Base-by-base conservation (phyloP, 2,888 invertebrate species). In the Rhorus exstirpatorius region DNA sequence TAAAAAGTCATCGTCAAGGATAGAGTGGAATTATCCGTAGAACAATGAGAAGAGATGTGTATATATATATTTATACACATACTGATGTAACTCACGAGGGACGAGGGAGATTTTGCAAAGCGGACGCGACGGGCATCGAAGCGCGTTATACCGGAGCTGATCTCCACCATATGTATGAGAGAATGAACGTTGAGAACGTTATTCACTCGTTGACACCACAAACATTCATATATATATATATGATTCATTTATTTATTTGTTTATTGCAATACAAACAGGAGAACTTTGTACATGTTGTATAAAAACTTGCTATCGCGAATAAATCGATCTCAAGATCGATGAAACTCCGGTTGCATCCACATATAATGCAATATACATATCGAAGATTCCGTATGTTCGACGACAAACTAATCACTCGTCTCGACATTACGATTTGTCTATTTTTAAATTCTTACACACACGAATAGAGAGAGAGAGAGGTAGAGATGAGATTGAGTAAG, bases 321-420 rank as follows among this genome's bases (percentile, higher is more conserved):
- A 78, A 83, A 84, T 84, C 83, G 79, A 82, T 79, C 63, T 46
- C 38, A 60, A 79, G 79, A 78, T 78, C 78, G 81, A 74, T 81
- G 78, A 68, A 74, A 74, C 78, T 74, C 44, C 58, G 70, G 19
- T 65, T 76, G 51, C 65, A 44, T 76, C 31, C 71, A 46, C 49
- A 35, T 67, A 51, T 49, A 26, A 55, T 72, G 44, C 55, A 72
- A 49, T 53, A 49, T 38, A 49, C 51, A 61, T 53, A 60, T 19
- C n/a, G 14, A 8, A 31, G 26, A 71, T 19, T 51, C 10, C 21
- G 49, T n/a, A 31, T 24, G n/a, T 21, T 72, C 72, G 61, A 51
- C 49, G 63, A 82, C 76, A 76, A 58, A 77, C 67, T 72, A 80
- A 83, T 80, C 81, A 68, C 71, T 68, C 75, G 51, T 35, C 44